Percentiles rank a stretch among this genome's conserved stretches.
Conservation (phyloP, 1,140 invertebrate genomes). For the Rhopalosiphum padi region DNA sequence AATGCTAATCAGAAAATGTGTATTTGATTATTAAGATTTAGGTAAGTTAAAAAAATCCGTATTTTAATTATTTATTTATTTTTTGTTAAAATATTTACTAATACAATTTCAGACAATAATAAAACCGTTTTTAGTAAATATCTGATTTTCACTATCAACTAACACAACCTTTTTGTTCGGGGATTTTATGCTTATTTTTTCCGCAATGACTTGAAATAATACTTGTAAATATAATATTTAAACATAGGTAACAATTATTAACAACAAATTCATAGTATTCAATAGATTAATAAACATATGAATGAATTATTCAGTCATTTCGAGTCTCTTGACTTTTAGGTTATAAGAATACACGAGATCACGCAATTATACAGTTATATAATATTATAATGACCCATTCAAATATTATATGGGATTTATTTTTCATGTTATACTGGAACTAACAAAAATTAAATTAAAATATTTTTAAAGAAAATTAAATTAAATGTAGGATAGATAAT, state of each 20-base stretch:
- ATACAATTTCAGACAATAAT: background rate
- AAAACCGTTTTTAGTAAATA: background rate
- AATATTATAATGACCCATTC: background rate
- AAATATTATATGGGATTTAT: background rate
- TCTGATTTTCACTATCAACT: background rate
- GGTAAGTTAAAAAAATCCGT: background rate
- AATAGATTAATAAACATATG: slow-evolving; percentile 38
- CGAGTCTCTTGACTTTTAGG: slow-evolving; percentile 34
- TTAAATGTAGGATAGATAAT: background rate
- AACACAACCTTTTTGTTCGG: background rate
- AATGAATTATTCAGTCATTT: slow-evolving; percentile 43
- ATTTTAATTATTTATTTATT: background rate
- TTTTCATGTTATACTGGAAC: background rate
- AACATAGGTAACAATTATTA: slow-evolving; percentile 37
- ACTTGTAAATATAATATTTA: slow-evolving; percentile 13
- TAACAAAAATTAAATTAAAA: background rate
- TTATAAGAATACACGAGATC: background rate
- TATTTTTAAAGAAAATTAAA: background rate
- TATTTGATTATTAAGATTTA: background rate
- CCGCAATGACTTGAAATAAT: background rate
- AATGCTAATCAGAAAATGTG: background rate
- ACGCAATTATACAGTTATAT: background rate
- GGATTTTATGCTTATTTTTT: background rate
- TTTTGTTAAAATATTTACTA: background rate
- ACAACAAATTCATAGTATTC: slow-evolving; percentile 34